phyloP scores from a whole-genome alignment of 2,113 vertebrate species.

The Euleptes europaea region DNA sequence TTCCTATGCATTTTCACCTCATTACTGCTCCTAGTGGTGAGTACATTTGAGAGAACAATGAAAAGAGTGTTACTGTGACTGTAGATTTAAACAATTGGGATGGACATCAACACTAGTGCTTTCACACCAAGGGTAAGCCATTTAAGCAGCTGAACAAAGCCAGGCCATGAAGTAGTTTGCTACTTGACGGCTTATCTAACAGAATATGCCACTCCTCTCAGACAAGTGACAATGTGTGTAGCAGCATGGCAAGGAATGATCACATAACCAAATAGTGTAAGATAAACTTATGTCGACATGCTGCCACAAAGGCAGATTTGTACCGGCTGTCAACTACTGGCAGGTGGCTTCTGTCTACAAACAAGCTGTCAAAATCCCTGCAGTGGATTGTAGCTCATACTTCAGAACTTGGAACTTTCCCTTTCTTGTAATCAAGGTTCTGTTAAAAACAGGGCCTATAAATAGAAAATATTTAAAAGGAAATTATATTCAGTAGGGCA shows the following conservation, averaged over 20 bases:
- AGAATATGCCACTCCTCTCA: not conserved
- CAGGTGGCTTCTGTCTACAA: not conserved
- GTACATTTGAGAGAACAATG: not conserved
- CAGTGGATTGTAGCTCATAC: not conserved
- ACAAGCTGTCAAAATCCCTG: not conserved
- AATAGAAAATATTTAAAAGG: constrained; percentile 56
- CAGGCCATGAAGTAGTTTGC: not conserved
- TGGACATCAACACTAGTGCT: not conserved
- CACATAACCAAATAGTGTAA: not conserved
- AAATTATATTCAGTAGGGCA: constrained; percentile 60
- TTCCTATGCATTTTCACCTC: not conserved
- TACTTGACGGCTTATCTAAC: not conserved
- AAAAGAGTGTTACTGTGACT: not conserved
- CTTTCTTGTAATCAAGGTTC: constrained; percentile 14
- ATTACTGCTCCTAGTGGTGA: too few species aligned
- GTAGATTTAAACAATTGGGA: not conserved
- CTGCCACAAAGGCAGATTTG: not conserved
- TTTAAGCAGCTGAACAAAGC: not conserved
- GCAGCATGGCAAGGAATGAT: constrained; percentile 12
- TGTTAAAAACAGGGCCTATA: constrained; percentile 42
- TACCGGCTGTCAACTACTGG: not conserved
- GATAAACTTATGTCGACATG: not conserved
- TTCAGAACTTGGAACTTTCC: constrained; percentile 12
- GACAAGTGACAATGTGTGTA: not conserved
- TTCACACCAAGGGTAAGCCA: not conserved